A percentile compares a stretch with the other conserved stretches of the same genome.
phyloP scores from a whole-genome alignment of 92 coral and sea anemone species.

The Metridium senile region DNA sequence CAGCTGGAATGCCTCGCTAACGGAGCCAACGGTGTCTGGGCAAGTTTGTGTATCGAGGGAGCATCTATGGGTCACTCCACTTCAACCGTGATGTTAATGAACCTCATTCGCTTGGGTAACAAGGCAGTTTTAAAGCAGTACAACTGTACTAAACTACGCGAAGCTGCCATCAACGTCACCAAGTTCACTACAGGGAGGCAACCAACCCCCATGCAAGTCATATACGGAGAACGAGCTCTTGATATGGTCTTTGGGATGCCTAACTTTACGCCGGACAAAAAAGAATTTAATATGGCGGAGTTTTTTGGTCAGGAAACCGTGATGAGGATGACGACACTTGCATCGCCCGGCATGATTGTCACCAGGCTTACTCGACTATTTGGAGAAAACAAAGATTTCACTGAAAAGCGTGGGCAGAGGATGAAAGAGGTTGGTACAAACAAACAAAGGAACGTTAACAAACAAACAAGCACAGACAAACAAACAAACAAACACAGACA shows the following conservation, averaged over 20 bases:
- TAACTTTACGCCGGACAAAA: constrained; percentile 58
- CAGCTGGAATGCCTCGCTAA: constrained; percentile 73
- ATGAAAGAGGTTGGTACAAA: constrained; percentile 39
- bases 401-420: constrained; percentile 58
- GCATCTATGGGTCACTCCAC: constrained; percentile 82
- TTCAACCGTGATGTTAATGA: constrained; percentile 70
- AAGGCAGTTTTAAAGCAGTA: constrained; percentile 41
- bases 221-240: constrained; percentile 71
- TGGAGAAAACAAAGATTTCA: constrained; percentile 71
- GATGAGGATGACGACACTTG: constrained; percentile 70
- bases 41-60: constrained; percentile 78
- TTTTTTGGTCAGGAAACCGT: constrained; percentile 73
- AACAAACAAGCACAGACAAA: no score
- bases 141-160: constrained; percentile 60
- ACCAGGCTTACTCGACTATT: constrained; percentile 54
- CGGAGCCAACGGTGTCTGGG: constrained; percentile 87
- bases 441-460: neutral
- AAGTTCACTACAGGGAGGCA: constrained; percentile 61
- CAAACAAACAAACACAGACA: no score
- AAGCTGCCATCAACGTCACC: constrained; percentile 69
- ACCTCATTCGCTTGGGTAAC: constrained; percentile 65
- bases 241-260: constrained; percentile 70
- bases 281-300: constrained; percentile 64
- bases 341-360: constrained; percentile 62
- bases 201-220: constrained; percentile 66